Percentiles rank a stretch among this genome's conserved stretches.
These are phyloP conservation scores for Drosophila mayaguana DNA, from an alignment of 2,888 invertebrate genomes.

Conservation along the genomic window DNA sequence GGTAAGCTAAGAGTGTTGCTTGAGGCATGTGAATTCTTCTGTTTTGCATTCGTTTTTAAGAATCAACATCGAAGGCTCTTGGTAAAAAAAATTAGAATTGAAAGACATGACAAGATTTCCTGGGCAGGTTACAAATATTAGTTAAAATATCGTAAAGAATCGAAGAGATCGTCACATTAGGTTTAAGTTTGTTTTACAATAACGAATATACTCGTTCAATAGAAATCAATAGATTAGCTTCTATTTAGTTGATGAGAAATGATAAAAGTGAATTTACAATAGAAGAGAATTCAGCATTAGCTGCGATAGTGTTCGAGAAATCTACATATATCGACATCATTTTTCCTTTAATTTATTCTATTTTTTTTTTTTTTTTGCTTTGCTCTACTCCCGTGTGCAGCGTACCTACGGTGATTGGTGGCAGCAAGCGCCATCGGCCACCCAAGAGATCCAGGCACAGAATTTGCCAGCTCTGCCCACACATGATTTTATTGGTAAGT, in stretches of 20 bases:
- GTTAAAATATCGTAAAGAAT: neutral
- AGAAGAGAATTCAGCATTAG: too few relatives aligned
- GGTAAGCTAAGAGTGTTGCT: conserved; percentile 86
- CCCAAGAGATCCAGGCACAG: conserved; percentile 90
- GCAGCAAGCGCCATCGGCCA: conserved; percentile 91
- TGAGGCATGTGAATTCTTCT: neutral
- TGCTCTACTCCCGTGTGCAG: conserved; percentile 84
- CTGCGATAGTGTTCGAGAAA: too few relatives aligned
- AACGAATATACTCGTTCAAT: too few relatives aligned
- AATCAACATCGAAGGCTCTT: neutral
- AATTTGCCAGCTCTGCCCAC: conserved; percentile 89
- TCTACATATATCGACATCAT: too few relatives aligned
- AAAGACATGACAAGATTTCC: too few relatives aligned
- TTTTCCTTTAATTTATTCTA: neutral
- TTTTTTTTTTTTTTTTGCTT: conserved; percentile 1
- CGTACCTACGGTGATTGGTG: conserved; percentile 95
- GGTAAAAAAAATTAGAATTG: too few relatives aligned
- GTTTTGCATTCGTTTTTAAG: neutral
- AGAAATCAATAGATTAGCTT: too few relatives aligned
- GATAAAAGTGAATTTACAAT: too few relatives aligned
- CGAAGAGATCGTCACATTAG: too few relatives aligned
- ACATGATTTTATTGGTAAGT: conserved; percentile 92
- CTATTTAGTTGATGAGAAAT: too few relatives aligned
- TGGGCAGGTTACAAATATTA: neutral
- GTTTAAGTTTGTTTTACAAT: too few relatives aligned